Evolutionary conservation across 2,113 vertebrate species (phyloP).

Genomic region (Brienomyrus longianalis): DNA sequence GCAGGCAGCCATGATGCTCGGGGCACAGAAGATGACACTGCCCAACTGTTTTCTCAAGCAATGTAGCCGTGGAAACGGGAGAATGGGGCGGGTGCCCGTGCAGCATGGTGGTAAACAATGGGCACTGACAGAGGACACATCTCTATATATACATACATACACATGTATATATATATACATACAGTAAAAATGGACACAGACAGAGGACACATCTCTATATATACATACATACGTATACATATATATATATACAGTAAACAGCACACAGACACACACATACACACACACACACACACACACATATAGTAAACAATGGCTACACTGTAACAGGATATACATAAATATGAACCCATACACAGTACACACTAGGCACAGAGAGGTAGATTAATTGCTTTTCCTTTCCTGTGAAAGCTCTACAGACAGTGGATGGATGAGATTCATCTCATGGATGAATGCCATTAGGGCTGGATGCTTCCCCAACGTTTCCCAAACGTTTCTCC

Average conservation of each 20-base stretch:
- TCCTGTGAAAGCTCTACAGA: background rate
- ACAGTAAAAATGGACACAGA: background rate
- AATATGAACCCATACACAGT: background rate
- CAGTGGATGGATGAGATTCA: background rate
- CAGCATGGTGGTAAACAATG: slow-evolving; percentile 54
- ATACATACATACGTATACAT: background rate
- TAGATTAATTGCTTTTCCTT: background rate
- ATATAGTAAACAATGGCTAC: background rate
- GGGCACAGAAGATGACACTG: slow-evolving; percentile 63
- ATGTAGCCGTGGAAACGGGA: slow-evolving; percentile 60
- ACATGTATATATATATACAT: background rate
- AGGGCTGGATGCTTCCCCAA: background rate
- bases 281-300: too few relatives aligned
- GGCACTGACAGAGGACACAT: background rate
- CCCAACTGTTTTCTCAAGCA: slow-evolving; percentile 56
- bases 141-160: background rate
- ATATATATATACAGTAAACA: slow-evolving; percentile 32
- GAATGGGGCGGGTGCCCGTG: slow-evolving; percentile 53
- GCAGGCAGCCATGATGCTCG: slow-evolving; percentile 60
- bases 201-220: background rate
- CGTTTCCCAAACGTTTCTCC: background rate
- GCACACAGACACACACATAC: too few relatives aligned
- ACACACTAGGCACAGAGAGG: background rate
- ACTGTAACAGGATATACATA: background rate
- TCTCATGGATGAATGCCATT: background rate